Evolutionary conservation across 1,140 invertebrate genomes (phyloP).

Genomic region (Stegodyphus mimosarum): DNA sequence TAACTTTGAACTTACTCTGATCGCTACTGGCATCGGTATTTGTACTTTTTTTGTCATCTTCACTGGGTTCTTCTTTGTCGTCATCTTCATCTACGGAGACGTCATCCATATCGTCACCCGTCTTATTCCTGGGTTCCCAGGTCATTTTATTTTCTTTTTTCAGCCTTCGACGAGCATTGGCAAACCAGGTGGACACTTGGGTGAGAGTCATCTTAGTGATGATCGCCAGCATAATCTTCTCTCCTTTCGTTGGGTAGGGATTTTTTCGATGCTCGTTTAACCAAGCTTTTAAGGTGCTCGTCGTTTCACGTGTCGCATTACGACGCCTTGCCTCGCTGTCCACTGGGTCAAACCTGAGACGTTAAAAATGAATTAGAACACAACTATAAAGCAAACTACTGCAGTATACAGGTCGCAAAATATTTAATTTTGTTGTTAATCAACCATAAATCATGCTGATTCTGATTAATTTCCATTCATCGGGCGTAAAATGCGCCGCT

Average conservation of each 20-base stretch:
- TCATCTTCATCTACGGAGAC: slow-evolving; percentile 61
- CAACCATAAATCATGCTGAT: too few species aligned
- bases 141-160: slow-evolving; percentile 82
- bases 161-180: slow-evolving; percentile 74
- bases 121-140: slow-evolving; percentile 73
- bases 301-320: slow-evolving; percentile 97
- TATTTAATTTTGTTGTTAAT: too few species aligned
- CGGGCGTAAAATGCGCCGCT: too few species aligned
- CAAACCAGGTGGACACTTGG: slow-evolving; percentile 78
- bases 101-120: slow-evolving; percentile 59
- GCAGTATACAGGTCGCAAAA: too few species aligned
- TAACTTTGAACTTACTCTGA: slow-evolving; percentile 22
- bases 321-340: slow-evolving; percentile 81
- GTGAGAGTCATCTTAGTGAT: slow-evolving; percentile 75
- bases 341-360: slow-evolving; percentile 36
- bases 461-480: too few species aligned
- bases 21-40: slow-evolving; percentile 24
- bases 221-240: slow-evolving; percentile 75
- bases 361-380: too few species aligned
- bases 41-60: slow-evolving; percentile 28
- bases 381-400: too few species aligned
- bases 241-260: slow-evolving; percentile 75
- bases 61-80: slow-evolving; percentile 25
- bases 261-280: slow-evolving; percentile 90
- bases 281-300: slow-evolving; percentile 95